These are phyloP conservation scores for Pogonognathellus flavescens DNA, from an alignment of 1,140 invertebrate genomes.

Conservation along the genomic window DNA sequence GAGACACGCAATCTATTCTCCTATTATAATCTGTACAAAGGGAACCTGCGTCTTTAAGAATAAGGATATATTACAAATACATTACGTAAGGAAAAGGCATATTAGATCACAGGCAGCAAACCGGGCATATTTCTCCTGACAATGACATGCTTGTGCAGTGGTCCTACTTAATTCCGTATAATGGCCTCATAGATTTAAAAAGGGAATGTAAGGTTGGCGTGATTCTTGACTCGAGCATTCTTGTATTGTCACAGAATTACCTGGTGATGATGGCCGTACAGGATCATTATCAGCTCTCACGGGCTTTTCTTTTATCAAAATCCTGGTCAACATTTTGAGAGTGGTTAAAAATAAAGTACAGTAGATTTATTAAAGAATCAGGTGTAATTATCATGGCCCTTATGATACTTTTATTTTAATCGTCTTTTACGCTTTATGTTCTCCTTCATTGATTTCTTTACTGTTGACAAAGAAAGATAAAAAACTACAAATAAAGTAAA, in stretches of 20 bases:
- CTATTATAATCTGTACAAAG: not conserved
- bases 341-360: no score
- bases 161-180: not conserved
- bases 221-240: slow-evolving; percentile 35
- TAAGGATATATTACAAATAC: not conserved
- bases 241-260: slow-evolving; percentile 33
- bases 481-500: no score
- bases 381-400: no score
- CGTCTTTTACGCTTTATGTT: no score
- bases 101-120: not conserved
- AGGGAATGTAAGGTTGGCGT: not conserved
- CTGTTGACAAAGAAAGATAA: no score
- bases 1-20: slow-evolving; percentile 29
- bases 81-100: not conserved
- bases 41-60: not conserved
- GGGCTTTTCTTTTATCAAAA: not conserved
- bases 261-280: not conserved
- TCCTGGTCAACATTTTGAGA: no score
- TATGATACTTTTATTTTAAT: no score
- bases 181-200: slow-evolving; percentile 35
- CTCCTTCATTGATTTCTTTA: no score
- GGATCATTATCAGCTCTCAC: not conserved
- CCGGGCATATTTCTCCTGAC: slow-evolving; percentile 10
- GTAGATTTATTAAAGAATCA: no score
- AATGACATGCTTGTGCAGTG: not conserved